Percentiles rank a stretch among this genome's conserved stretches.
phyloP scores from a whole-genome alignment of 2,797 vertebrate genomes.

The Centropyge bicolor region DNA sequence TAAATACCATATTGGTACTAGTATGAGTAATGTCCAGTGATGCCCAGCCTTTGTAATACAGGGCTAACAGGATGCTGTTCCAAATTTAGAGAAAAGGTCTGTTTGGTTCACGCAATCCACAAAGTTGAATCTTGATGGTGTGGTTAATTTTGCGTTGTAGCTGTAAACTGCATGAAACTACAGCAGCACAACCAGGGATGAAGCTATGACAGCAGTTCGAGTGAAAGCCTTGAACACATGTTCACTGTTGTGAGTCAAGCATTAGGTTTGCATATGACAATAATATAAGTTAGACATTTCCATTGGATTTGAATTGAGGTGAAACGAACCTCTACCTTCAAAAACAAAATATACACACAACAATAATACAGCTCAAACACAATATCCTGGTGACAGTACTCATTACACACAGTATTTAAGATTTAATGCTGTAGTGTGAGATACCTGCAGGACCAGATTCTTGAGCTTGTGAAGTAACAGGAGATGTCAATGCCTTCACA shows the following conservation, averaged over 20 bases:
- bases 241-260: background rate
- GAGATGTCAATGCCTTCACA: background rate
- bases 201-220: background rate
- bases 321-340: background rate
- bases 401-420: background rate
- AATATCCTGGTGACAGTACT: background rate
- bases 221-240: background rate
- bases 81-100: background rate
- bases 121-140: background rate
- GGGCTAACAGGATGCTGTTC: background rate
- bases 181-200: background rate
- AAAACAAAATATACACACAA: background rate
- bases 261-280: background rate
- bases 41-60: background rate
- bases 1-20: background rate
- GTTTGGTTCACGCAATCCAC: background rate
- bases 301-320: background rate
- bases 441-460: slow-evolving; percentile 16
- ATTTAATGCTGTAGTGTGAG: background rate
- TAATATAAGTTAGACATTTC: background rate
- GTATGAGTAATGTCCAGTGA: background rate
- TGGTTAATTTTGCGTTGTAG: background rate
- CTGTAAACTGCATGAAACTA: background rate
- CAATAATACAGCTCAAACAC: too few species aligned
- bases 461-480: background rate